These are phyloP conservation scores for Fratercula arctica DNA, from an alignment of 2,797 vertebrate genomes.

Conservation along the genomic window DNA sequence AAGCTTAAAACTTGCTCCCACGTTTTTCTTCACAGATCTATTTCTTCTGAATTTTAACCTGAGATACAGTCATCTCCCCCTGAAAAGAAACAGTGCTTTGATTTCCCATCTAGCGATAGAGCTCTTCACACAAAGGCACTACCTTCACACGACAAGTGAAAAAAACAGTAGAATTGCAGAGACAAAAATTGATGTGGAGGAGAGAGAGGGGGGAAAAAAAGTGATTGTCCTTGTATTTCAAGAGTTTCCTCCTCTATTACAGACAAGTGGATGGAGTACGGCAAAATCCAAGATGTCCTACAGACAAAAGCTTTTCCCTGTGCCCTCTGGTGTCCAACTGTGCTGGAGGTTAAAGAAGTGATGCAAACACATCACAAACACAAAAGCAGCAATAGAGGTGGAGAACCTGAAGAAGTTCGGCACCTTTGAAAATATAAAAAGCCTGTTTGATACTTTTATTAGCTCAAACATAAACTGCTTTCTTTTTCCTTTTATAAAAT, in stretches of 20 bases:
- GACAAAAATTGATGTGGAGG: not conserved
- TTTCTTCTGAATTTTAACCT: not conserved
- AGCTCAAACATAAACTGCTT: not conserved
- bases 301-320: not conserved
- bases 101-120: not conserved
- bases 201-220: not conserved
- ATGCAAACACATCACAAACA: not conserved
- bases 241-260: not conserved
- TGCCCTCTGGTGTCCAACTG: not conserved
- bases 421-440: not conserved
- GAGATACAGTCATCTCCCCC: not conserved
- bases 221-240: not conserved
- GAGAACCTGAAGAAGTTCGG: not conserved
- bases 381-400: not conserved
- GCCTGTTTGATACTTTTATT: not conserved
- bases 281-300: not conserved
- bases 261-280: not conserved
- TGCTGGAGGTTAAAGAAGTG: not conserved
- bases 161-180: not conserved
- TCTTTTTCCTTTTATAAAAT: not conserved
- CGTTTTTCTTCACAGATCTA: not conserved
- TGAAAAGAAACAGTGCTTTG: not conserved
- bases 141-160: not conserved
- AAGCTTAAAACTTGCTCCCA: not conserved
- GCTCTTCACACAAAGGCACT: not conserved